Base-by-base conservation (phyloP, 2,113 vertebrate species). In the Scytalopus superciliaris region DNA sequence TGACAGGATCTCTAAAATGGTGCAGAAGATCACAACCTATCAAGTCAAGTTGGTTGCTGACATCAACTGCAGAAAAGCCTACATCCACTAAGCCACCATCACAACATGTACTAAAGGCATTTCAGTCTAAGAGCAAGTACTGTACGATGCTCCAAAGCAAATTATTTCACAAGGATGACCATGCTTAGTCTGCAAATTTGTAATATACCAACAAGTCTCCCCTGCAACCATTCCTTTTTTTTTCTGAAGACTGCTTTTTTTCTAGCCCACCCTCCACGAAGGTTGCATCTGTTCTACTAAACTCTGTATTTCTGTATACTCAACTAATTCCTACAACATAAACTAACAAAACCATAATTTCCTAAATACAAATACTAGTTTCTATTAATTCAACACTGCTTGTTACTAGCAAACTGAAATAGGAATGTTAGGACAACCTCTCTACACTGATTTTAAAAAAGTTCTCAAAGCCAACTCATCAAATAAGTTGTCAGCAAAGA, bases 371-470 rank as follows among this genome's bases (percentile, higher is more conserved):
- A 84, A 33, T 68, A 63, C 42, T 55, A 50, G 21, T 19, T 89
- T 56, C 24, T 64, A 53, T 49, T 83, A 90, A 80, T 84, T 40
- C 59, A 92, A 86, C 18, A 45, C 15, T 28, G 63, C 12, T 28
- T 57, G 25, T 47, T 56, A 84, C 35, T 40, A 93, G 22, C 23
- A 84, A 81, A 68, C 22, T 42, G 40, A 74, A 84, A 80, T 16
- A 81, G 0, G 0, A 44, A 42, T 8, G 13, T 30, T 47, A 76
- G 8, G 45, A 66, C n/a, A 74, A 21, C 7, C 12, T 40, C 45
- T 73, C 53, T 3, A 69, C 1, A 31, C 17, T 0, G 0, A 55
- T 69, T 63, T 25, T 2, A 67, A 11, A 57, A 74, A 80, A 15
- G 2, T 47, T 55, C 35, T 68, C 40, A 44, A 90, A 63, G 33